Conservation (phyloP, 2,888 invertebrate genomes). For the Cephus rjabovi region DNA sequence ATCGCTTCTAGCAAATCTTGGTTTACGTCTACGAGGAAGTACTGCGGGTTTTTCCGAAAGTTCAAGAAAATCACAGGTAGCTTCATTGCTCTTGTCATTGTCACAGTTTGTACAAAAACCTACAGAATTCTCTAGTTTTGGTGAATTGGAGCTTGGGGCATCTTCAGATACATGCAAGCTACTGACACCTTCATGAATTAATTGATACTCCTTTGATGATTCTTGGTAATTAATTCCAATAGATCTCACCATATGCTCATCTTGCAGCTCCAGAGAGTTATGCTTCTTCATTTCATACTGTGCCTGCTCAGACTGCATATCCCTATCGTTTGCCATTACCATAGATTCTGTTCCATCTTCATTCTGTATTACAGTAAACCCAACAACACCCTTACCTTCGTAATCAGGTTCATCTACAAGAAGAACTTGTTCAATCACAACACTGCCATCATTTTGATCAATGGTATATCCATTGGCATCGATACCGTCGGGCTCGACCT, state of each 20-base stretch:
- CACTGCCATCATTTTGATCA: constrained; percentile 38
- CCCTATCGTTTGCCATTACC: constrained; percentile 38
- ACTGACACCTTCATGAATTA: constrained; percentile 39
- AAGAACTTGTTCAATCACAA: constrained; percentile 50
- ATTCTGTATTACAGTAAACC: constrained; percentile 55
- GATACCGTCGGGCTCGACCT: constrained; percentile 47
- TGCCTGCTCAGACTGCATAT: neutral
- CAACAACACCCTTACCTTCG: constrained; percentile 45
- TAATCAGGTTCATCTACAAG: constrained; percentile 42
- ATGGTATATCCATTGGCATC: constrained; percentile 33
- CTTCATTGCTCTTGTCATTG: constrained; percentile 21
- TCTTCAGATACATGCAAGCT: constrained; percentile 35
- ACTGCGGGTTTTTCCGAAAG: constrained; percentile 4
- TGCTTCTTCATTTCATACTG: neutral
- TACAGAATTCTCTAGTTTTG: constrained; percentile 22
- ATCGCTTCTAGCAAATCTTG: neutral
- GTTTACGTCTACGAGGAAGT: neutral
- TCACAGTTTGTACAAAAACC: constrained; percentile 18
- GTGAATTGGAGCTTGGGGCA: neutral
- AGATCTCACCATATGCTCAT: constrained; percentile 7
- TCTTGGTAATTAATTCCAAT: constrained; percentile 23
- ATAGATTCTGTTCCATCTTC: constrained; percentile 49
- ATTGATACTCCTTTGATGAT: constrained; percentile 26
- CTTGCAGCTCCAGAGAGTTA: neutral
- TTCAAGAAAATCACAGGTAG: constrained; percentile 8